phyloP scores from a whole-genome alignment of 2,888 invertebrate genomes.

The Drosophila nigricruria region DNA sequence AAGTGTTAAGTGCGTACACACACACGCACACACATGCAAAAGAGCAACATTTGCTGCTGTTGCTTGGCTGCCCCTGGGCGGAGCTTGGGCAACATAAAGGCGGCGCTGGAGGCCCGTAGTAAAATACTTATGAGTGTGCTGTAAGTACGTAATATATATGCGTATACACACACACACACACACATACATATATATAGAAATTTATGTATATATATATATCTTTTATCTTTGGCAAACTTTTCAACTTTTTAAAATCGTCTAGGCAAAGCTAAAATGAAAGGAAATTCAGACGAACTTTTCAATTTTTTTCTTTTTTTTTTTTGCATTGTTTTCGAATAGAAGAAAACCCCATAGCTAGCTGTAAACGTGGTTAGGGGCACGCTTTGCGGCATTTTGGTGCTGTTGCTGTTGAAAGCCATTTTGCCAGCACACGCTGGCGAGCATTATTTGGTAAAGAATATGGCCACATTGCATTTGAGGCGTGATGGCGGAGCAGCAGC shows the following conservation, averaged over 20 bases:
- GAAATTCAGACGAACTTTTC: slow-evolving; percentile 74
- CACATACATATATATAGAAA: slow-evolving; percentile 28
- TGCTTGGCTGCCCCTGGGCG: slow-evolving; percentile 25
- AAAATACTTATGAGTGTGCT: slow-evolving; percentile 63
- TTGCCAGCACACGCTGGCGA: slow-evolving; percentile 52
- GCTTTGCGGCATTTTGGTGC: slow-evolving; percentile 10
- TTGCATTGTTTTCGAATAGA: slow-evolving; percentile 40
- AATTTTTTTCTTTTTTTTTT: slow-evolving; percentile 30
- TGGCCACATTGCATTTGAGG: slow-evolving; percentile 61
- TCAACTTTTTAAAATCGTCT: slow-evolving; percentile 74
- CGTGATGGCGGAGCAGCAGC: neutral
- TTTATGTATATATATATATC: slow-evolving; percentile 42
- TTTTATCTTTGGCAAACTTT: slow-evolving; percentile 79
- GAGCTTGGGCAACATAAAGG: slow-evolving; percentile 42
- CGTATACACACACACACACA: slow-evolving; percentile 22
- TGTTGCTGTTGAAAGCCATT: slow-evolving; percentile 71
- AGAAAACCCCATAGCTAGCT: slow-evolving; percentile 17
- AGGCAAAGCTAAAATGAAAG: slow-evolving; percentile 71
- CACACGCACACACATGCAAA: slow-evolving; percentile 47
- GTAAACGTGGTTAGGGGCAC: slow-evolving; percentile 1
- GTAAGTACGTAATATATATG: slow-evolving; percentile 56
- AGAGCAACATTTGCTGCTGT: slow-evolving; percentile 56
- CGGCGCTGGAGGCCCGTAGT: slow-evolving; percentile 65
- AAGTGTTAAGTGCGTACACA: slow-evolving; percentile 71
- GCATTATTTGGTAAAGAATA: slow-evolving; percentile 72